Percentiles rank a stretch among this genome's conserved stretches.
Evolutionary conservation across 2,797 vertebrate species (phyloP).

Genomic region (Enteromius anoplus): DNA sequence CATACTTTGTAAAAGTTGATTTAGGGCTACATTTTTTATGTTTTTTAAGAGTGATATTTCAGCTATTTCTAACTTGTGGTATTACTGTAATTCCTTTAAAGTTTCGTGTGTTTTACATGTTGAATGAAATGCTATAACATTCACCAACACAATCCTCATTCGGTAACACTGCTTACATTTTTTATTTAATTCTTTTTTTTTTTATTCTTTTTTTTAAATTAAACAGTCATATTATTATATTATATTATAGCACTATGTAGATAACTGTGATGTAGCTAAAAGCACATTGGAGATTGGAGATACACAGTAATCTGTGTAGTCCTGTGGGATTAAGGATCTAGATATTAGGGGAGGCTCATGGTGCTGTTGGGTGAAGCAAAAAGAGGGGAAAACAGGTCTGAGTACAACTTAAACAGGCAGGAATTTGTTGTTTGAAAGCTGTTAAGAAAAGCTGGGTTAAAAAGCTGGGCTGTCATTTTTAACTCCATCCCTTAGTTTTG

Average conservation of each 20-base stretch:
- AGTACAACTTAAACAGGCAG: neutral
- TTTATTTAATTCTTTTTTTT: too few relatives aligned
- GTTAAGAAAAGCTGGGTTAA: neutral
- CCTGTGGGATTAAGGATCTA: constrained; percentile 43
- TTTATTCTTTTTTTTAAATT: neutral
- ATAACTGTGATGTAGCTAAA: constrained; percentile 9
- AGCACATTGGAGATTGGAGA: constrained; percentile 4
- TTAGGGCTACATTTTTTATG: neutral
- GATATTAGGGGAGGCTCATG: neutral
- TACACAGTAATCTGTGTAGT: constrained; percentile 49
- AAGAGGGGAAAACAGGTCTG: neutral
- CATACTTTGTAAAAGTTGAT: neutral
- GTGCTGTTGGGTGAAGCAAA: constrained; percentile 9
- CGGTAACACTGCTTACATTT: neutral
- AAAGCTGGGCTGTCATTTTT: neutral
- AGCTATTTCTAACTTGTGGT: neutral
- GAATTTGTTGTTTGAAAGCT: neutral
- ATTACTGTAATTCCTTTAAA: neutral
- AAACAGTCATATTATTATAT: neutral
- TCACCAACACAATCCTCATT: neutral
- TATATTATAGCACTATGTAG: neutral
- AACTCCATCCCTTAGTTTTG: neutral
- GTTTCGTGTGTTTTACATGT: neutral
- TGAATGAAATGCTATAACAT: neutral
- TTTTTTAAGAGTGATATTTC: neutral